Percentiles rank a stretch among this genome's conserved stretches.
These are phyloP conservation scores for Epizoanthus scotinus DNA, from an alignment of 92 coral and sea anemone species.

Conservation along the genomic window DNA sequence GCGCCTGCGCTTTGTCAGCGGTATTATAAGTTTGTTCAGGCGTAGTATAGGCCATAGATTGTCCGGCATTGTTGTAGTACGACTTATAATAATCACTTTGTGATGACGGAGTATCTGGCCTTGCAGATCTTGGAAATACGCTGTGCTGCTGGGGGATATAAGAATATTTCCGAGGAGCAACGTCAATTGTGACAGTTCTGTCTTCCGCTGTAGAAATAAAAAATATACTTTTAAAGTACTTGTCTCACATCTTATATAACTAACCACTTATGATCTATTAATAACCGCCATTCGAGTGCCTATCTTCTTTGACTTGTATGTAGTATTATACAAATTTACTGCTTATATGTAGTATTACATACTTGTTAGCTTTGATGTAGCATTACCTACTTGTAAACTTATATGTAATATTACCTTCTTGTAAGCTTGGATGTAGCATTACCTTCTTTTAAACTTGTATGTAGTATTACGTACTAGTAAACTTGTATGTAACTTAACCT, in stretches of 20 bases:
- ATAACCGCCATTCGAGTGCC: too few relatives aligned
- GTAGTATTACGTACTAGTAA: background rate
- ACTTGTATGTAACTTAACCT: too few relatives aligned
- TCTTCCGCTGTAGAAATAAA: slow-evolving; percentile 42
- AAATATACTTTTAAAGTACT: background rate
- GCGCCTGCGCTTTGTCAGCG: slow-evolving; percentile 33
- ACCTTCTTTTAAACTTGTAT: too few relatives aligned
- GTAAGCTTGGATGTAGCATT: too few relatives aligned
- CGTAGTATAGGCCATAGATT: slow-evolving; percentile 30
- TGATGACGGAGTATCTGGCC: slow-evolving; percentile 13
- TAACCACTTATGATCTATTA: too few relatives aligned
- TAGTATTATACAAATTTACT: too few relatives aligned
- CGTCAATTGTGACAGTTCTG: slow-evolving; percentile 72
- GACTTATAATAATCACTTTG: slow-evolving; percentile 25
- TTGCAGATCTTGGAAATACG: slow-evolving; percentile 21
- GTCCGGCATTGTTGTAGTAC: slow-evolving; percentile 31
- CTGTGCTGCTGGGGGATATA: slow-evolving; percentile 53
- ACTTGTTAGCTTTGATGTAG: too few relatives aligned
- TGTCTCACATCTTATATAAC: background rate
- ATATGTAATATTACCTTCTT: background rate
- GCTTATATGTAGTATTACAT: too few relatives aligned
- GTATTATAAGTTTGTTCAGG: slow-evolving; percentile 35
- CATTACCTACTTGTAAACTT: too few relatives aligned
- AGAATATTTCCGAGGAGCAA: slow-evolving; percentile 60
- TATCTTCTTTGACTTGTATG: too few relatives aligned